A percentile compares a stretch with the other conserved stretches of the same genome.
Evolutionary conservation across 2,113 vertebrate species (phyloP).

Genomic region (Macrotus californicus): DNA sequence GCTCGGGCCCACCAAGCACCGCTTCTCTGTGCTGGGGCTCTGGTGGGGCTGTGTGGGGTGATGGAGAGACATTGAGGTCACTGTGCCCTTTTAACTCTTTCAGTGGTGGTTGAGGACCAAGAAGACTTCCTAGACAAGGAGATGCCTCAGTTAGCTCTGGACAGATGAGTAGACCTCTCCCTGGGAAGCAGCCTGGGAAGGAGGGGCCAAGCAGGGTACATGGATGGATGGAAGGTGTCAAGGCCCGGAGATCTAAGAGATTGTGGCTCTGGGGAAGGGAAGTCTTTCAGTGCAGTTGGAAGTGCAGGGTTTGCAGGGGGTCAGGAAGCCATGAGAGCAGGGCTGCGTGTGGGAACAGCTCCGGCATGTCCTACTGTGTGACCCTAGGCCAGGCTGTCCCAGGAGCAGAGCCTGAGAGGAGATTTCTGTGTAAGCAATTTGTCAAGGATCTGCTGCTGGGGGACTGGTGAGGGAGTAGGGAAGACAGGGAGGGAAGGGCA

Average conservation of each 20-base stretch:
- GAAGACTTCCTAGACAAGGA: neutral
- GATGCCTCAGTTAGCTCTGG: too few relatives aligned
- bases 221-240: fast-evolving
- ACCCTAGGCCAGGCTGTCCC: neutral
- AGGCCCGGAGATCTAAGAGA: neutral
- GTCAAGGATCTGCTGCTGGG: neutral
- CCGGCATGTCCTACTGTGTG: neutral
- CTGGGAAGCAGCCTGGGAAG: neutral
- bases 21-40: neutral
- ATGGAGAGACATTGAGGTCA: neutral
- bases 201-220: fast-evolving
- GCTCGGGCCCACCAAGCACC: neutral
- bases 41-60: neutral
- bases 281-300: neutral
- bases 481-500: neutral
- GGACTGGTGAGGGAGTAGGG: neutral
- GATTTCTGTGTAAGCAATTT: neutral
- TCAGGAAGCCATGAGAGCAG: too few relatives aligned
- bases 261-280: fast-evolving
- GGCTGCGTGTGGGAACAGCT: neutral
- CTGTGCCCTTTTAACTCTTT: neutral
- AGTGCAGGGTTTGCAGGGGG: neutral
- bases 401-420: neutral
- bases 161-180: neutral
- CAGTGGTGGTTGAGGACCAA: neutral